Base-by-base conservation (phyloP, 2,888 invertebrate species). In the Drosophila siamana region DNA sequence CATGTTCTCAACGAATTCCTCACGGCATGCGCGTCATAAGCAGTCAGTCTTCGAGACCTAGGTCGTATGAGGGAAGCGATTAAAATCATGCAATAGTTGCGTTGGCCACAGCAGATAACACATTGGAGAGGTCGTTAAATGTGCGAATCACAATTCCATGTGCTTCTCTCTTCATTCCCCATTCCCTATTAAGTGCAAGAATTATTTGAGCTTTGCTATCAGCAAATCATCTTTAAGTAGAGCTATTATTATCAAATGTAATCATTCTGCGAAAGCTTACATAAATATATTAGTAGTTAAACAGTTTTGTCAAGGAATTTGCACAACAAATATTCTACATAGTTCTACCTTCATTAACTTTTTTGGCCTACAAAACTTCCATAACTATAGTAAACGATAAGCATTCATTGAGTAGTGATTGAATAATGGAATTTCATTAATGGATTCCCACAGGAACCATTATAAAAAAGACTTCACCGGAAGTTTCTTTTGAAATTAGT, bases 111-210 rank as follows among this genome's bases (percentile, higher is more conserved):
- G 38, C 57, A 54, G 73, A 73, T 73, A 60, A 73, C 36, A 52
- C 40, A 47, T 56, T 28, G 62, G 54, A 48, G 54, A 74, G 74
- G 62, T 74, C 69, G 65, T 51, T 57, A 57, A 69, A 59, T 63
- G 48, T 57, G 57, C 30, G 50, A 54, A 54, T 54, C 41, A n/a
- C 19, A 40, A 15, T 4, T 1, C 36, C 13, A 15, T 38, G 36
- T 38, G 36, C 36, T 38, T 38, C 16, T n/a, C n/a, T 16, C 16
- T 28, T 41, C n/a, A 41, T 19, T 19, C n/a, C n/a, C n/a, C 19
- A 19, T 5, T 41, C 8, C 26, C 40, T 16, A 54, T 19, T 54
- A 41, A 41, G 19, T 41, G 19, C 9, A 30, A 9, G 52, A 28
- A 54, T 19, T 41, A 3, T 6, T 16, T 41, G 28, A 28, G 40